These are phyloP conservation scores for Hydractinia symbiolongicarpus DNA, from an alignment of 30 jellyfish, hydroid and myxozoan species.

Conservation along the genomic window DNA sequence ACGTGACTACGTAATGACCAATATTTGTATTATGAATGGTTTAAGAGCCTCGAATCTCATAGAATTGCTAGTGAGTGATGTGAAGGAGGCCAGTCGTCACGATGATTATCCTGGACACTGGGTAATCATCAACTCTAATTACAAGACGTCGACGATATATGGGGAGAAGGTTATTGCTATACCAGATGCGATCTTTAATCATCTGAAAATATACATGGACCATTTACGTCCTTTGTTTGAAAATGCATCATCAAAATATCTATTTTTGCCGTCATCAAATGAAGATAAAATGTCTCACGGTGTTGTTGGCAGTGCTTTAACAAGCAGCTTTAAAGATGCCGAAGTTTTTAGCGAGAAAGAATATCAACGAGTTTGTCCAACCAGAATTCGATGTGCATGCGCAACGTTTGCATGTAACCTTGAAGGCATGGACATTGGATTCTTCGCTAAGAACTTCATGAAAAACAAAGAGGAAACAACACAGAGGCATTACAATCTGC, in stretches of 20 bases:
- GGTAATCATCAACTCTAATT: conserved; percentile 11
- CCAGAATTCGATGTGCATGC: conserved; percentile 25
- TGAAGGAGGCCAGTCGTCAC: conserved; percentile 3
- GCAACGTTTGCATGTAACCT: conserved; percentile 25
- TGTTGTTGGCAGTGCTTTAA: conserved; percentile 9
- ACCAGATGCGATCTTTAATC: conserved; percentile 17
- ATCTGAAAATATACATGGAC: conserved; percentile 7
- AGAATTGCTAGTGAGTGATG: conserved; percentile 18
- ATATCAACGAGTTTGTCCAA: conserved; percentile 22
- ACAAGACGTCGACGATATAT: conserved; percentile 28
- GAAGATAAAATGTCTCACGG: conserved; percentile 29
- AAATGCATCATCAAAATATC: neutral
- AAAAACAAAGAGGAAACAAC: conserved; percentile 33
- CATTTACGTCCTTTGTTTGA: neutral
- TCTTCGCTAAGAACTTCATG: conserved; percentile 31
- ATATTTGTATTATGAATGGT: conserved; percentile 21
- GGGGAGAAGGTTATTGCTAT: conserved; percentile 30
- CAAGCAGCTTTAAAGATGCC: conserved; percentile 14
- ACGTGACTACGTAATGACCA: conserved; percentile 23
- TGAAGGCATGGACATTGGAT: conserved; percentile 31
- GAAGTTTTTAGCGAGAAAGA: conserved; percentile 1
- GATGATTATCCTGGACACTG: conserved; percentile 22
- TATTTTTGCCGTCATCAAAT: conserved; percentile 13
- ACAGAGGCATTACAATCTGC: conserved; percentile 20
- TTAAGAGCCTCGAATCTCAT: conserved; percentile 22